Evolutionary conservation across 2,888 invertebrate genomes (phyloP).

Genomic region (Ochlodes sylvanus): DNA sequence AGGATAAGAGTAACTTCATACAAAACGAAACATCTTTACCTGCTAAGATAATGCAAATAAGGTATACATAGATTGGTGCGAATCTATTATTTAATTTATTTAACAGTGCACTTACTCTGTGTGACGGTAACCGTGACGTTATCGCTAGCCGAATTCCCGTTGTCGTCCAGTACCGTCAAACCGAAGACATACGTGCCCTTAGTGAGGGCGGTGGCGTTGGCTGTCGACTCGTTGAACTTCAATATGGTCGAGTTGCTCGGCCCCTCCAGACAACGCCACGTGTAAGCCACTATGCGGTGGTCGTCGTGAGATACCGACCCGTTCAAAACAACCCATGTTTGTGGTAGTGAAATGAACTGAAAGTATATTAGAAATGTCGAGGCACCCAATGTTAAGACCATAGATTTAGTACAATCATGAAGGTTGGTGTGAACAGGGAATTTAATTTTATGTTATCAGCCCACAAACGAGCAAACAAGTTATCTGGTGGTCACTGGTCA

Average conservation of each 20-base stretch:
- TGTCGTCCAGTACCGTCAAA: slow-evolving; percentile 93
- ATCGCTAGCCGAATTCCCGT: slow-evolving; percentile 91
- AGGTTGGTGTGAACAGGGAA: too few relatives aligned
- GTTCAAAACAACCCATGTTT: slow-evolving; percentile 92
- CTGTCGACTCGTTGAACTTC: slow-evolving; percentile 86
- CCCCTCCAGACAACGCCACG: slow-evolving; percentile 92
- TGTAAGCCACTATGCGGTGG: slow-evolving; percentile 91
- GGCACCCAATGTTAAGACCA: slow-evolving; percentile 15
- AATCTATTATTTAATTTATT: too few relatives aligned
- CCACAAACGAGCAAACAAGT: too few relatives aligned
- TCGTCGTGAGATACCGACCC: slow-evolving; percentile 93
- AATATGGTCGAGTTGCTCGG: slow-evolving; percentile 85
- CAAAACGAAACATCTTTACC: too few relatives aligned
- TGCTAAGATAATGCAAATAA: too few relatives aligned
- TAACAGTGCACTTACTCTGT: slow-evolving; percentile 88
- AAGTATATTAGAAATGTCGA: slow-evolving; percentile 48
- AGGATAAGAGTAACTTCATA: too few relatives aligned
- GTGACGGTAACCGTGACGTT: slow-evolving; percentile 91
- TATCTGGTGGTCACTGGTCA: too few relatives aligned
- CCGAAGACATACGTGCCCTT: slow-evolving; percentile 94
- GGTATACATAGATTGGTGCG: too few relatives aligned
- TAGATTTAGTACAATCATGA: not conserved
- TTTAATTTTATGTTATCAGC: too few relatives aligned
- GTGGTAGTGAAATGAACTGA: slow-evolving; percentile 92
- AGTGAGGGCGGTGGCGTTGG: slow-evolving; percentile 92